Evolutionary conservation across 2,113 vertebrate species (phyloP).

Genomic region (Peucedramus taeniatus): DNA sequence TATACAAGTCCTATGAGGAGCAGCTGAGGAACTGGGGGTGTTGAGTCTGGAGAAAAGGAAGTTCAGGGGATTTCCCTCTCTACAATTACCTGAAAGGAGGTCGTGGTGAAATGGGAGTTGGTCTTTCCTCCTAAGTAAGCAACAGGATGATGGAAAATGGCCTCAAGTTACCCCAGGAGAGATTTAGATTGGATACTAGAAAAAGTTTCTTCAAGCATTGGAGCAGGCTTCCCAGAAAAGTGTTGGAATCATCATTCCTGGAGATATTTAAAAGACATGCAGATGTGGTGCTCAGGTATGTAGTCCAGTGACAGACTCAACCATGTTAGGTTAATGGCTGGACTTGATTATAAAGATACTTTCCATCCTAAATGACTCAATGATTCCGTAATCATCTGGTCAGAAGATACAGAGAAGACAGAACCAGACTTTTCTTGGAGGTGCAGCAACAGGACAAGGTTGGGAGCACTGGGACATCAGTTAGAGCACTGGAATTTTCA

Average conservation of each 20-base stretch:
- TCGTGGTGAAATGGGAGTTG: background rate
- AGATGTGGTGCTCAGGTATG: rapidly evolving
- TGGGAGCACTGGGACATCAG: no score
- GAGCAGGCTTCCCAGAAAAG: background rate
- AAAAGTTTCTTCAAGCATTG: background rate
- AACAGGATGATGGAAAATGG: background rate
- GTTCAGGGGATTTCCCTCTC: background rate
- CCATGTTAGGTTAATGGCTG: background rate
- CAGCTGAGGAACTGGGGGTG: background rate
- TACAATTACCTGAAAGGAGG: background rate
- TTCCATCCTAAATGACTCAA: background rate
- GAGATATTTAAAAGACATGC: background rate
- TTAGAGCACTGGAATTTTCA: background rate
- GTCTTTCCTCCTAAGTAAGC: background rate
- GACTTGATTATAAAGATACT: background rate
- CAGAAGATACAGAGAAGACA: background rate
- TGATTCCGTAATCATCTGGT: background rate
- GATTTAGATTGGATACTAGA: background rate
- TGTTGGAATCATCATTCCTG: background rate
- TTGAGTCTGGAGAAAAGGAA: background rate
- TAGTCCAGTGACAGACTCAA: background rate
- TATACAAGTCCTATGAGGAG: background rate
- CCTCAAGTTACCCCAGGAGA: background rate
- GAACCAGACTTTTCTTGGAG: background rate
- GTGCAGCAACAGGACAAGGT: background rate